These are phyloP conservation scores for Zaprionus capensis DNA, from an alignment of 1,140 invertebrate genomes.

Conservation along the genomic window DNA sequence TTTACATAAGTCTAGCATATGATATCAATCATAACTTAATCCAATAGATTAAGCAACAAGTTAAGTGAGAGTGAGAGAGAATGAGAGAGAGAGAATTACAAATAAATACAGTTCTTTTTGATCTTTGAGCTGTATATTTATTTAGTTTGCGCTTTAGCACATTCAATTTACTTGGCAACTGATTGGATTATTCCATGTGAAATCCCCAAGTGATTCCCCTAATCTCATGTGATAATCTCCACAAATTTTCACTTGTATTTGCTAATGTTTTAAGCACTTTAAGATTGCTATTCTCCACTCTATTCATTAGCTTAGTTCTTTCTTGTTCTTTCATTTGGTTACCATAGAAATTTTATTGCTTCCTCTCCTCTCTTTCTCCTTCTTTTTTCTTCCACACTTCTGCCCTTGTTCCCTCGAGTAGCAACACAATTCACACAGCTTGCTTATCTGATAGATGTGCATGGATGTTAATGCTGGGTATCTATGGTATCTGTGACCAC, in stretches of 20 bases:
- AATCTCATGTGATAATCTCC: background rate
- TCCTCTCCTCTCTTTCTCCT: background rate
- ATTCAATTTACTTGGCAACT: no score
- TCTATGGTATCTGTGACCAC: slow-evolving; percentile 35
- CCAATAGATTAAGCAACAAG: background rate
- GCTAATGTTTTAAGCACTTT: background rate
- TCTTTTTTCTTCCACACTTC: no score
- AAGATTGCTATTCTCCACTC: background rate
- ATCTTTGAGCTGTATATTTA: background rate
- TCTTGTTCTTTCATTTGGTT: background rate
- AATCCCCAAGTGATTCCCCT: background rate
- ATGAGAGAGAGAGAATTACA: background rate
- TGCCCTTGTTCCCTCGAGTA: no score
- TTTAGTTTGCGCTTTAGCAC: background rate
- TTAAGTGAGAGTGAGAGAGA: background rate
- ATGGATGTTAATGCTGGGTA: slow-evolving; percentile 3
- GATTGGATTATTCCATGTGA: no score
- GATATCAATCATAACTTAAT: background rate
- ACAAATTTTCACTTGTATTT: background rate
- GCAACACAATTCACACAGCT: background rate
- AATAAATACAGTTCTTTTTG: background rate
- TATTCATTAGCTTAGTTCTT: background rate
- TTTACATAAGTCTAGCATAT: background rate
- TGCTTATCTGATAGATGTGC: slow-evolving; percentile 15
- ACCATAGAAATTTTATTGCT: background rate